These are phyloP conservation scores for Stegodyphus mimosarum DNA, from an alignment of 1,140 invertebrate genomes.

Conservation along the genomic window DNA sequence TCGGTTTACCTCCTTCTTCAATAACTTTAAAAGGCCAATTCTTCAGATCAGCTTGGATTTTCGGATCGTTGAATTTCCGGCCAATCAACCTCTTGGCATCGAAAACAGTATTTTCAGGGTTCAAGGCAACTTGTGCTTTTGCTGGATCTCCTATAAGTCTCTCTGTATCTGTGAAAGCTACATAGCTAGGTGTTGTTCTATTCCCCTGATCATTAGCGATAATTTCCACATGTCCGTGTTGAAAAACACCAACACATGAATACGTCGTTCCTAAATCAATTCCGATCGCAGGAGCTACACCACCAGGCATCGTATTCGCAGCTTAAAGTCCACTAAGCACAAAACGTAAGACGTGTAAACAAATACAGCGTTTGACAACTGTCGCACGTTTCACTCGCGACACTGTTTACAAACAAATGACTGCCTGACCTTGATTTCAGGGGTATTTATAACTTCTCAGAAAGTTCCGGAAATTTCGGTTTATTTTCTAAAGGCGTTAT, in stretches of 20 bases:
- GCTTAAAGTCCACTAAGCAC: too few relatives aligned
- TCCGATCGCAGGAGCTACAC: constrained; percentile 64
- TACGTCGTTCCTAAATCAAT: constrained; percentile 81
- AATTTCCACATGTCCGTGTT: constrained; percentile 93
- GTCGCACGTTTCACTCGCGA: too few relatives aligned
- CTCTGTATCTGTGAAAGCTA: constrained; percentile 90
- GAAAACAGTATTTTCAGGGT: constrained; percentile 73
- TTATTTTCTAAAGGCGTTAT: too few relatives aligned
- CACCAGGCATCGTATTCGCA: not conserved
- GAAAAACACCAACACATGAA: constrained; percentile 90
- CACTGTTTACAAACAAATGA: too few relatives aligned
- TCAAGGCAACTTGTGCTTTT: constrained; percentile 80
- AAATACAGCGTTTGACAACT: too few relatives aligned
- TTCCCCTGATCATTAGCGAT: constrained; percentile 98
- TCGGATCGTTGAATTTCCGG: constrained; percentile 67
- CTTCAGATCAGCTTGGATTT: constrained; percentile 68
- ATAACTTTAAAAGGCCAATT: constrained; percentile 69
- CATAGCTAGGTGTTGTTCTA: constrained; percentile 95
- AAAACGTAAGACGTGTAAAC: too few relatives aligned
- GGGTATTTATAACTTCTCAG: too few relatives aligned
- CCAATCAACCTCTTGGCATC: constrained; percentile 69
- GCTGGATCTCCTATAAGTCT: constrained; percentile 88
- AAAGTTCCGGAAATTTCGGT: too few relatives aligned
- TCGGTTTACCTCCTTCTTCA: constrained; percentile 65
- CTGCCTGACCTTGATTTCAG: too few relatives aligned